These are phyloP conservation scores for Lethrus apterus DNA, from an alignment of 1,140 invertebrate genomes.

Conservation along the genomic window DNA sequence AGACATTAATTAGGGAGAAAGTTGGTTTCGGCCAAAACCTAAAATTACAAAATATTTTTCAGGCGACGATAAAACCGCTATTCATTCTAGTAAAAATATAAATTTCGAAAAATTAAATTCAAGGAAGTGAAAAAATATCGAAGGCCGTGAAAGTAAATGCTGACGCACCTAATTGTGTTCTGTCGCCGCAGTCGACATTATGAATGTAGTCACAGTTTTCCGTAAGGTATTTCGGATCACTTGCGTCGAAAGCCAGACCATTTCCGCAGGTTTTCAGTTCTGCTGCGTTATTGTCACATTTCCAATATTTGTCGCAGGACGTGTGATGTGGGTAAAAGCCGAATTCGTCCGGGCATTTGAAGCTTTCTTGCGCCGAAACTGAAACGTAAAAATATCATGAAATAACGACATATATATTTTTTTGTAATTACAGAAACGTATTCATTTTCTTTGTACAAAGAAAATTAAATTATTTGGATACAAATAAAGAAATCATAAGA, in stretches of 20 bases:
- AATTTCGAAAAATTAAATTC: too few species aligned
- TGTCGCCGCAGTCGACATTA: slow-evolving; percentile 90
- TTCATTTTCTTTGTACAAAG: too few species aligned
- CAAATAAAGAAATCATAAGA: too few species aligned
- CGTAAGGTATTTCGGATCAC: slow-evolving; percentile 79
- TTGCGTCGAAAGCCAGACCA: slow-evolving; percentile 84
- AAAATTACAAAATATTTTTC: too few species aligned
- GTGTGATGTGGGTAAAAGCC: slow-evolving; percentile 86
- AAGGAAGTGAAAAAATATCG: neutral
- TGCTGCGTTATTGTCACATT: slow-evolving; percentile 82
- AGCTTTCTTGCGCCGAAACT: slow-evolving; percentile 68
- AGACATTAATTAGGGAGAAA: too few species aligned
- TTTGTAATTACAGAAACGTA: too few species aligned
- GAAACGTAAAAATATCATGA: slow-evolving; percentile 42
- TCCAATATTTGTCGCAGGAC: slow-evolving; percentile 94
- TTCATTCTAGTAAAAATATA: too few species aligned
- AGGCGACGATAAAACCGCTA: too few species aligned
- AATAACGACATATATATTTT: too few species aligned
- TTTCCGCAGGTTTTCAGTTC: slow-evolving; percentile 91
- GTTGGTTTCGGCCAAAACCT: too few species aligned
- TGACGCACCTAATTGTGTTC: slow-evolving; percentile 68
- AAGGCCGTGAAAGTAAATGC: neutral
- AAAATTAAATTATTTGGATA: too few species aligned
- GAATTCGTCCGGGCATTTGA: slow-evolving; percentile 91
- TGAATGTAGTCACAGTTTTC: slow-evolving; percentile 94